Evolutionary conservation across 2,888 invertebrate genomes (phyloP).

Genomic region (Pardosa pseudoannulata): DNA sequence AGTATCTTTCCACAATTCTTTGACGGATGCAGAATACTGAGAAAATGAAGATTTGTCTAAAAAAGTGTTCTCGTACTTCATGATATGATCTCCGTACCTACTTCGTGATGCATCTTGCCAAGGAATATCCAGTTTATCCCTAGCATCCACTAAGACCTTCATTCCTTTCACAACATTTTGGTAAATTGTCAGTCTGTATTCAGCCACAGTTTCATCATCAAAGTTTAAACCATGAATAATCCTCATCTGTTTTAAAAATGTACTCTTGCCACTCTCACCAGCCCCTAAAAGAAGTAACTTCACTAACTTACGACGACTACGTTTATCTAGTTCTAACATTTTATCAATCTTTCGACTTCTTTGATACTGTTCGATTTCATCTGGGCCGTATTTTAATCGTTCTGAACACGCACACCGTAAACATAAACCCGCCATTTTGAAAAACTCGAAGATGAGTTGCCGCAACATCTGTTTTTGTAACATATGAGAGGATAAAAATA

Average conservation of each 20-base stretch:
- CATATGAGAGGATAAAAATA: too few relatives aligned
- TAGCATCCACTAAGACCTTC: slow-evolving; percentile 96
- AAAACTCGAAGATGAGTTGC: slow-evolving; percentile 12
- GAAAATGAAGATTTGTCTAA: slow-evolving; percentile 90
- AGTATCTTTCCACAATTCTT: slow-evolving; percentile 92
- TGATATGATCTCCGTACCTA: slow-evolving; percentile 88
- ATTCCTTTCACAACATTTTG: slow-evolving; percentile 97
- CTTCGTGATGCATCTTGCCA: slow-evolving; percentile 83
- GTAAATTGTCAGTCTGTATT: slow-evolving; percentile 95
- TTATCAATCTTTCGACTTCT: slow-evolving; percentile 92
- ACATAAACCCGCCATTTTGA: slow-evolving; percentile 66
- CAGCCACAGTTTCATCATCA: slow-evolving; percentile 90
- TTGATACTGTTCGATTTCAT: slow-evolving; percentile 91
- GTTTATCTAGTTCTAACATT: slow-evolving; percentile 90
- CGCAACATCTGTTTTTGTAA: too few relatives aligned
- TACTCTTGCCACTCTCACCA: slow-evolving; percentile 83
- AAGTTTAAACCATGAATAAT: slow-evolving; percentile 90
- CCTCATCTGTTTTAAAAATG: slow-evolving; percentile 93
- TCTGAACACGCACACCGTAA: slow-evolving; percentile 69
- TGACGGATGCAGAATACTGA: slow-evolving; percentile 89
- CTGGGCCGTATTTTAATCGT: slow-evolving; percentile 78
- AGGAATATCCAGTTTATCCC: slow-evolving; percentile 91
- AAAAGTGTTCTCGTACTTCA: slow-evolving; percentile 85
- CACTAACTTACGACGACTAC: slow-evolving; percentile 89
- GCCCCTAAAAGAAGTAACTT: slow-evolving; percentile 93